Base-by-base conservation (phyloP, 2,113 vertebrate species). In the Pontoporia blainvillei region DNA sequence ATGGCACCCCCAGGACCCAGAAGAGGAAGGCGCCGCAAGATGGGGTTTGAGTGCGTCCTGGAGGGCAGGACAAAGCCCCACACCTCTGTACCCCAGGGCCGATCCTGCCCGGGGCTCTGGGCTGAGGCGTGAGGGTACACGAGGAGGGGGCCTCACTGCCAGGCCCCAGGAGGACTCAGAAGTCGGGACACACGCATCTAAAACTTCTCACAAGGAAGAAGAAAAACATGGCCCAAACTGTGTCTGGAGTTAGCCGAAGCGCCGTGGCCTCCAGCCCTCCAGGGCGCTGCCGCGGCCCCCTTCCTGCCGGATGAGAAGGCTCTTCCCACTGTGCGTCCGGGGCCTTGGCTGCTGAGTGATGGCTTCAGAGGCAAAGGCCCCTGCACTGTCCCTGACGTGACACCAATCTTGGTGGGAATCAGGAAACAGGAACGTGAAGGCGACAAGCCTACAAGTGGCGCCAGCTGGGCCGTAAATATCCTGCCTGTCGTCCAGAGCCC, bases 1-100 rank as follows among this genome's bases (percentile, higher is more conserved):
- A 36, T 0, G 2, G 64, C 3, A 21, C 21, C 41, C 41, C 2
- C 7, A 25, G 15, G 34, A 9, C 49, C 57, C 39, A 6, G 73
- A 39, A 8, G 20, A 61, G 20, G 54, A 52, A 36, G 49, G 34
- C 0, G 29, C 34, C 18, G 17, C 4, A 31, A 62, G 29, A 25
- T 13, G 27, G 15, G 10, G 8, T 17, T 8, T 49, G 41, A 34
- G 52, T 5, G 39, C 0, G 4, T 1, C 39, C 34, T 8, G 39
- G 49, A 86, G 20, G 23, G 52, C 21, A 3, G 41, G 5, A 2
- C 2, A 4, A 11, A 6, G 36, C 15, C 13, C 29, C 2, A 57
- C 1, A 7, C 6, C 21, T 10, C 12, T 3, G 54, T 41, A 39
- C 44, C 1, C 21, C 21, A 49, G 2, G 10, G 64, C 52, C 13